Percentiles rank a stretch among this genome's conserved stretches.
Conservation (phyloP, 2,797 vertebrate species). For the Bradypodion ventrale region DNA sequence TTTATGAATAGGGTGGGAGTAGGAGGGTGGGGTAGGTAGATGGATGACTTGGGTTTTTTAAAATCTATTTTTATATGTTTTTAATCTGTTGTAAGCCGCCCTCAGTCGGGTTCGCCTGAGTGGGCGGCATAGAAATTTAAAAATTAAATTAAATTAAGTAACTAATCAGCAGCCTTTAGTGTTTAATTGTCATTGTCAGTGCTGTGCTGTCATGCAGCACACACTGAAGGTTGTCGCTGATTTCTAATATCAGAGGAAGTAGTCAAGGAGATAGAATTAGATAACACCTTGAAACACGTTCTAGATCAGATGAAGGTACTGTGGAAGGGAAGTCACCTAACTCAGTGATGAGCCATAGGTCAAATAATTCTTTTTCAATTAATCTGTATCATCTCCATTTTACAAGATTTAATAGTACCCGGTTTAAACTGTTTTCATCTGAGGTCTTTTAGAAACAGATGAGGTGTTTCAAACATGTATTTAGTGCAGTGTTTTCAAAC, state of each 20-base stretch:
- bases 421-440: background rate
- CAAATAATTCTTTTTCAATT: background rate
- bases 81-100: no score
- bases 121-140: no score
- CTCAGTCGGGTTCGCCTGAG: no score
- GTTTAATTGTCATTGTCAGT: background rate
- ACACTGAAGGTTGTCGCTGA: background rate
- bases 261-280: background rate
- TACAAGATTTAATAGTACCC: background rate
- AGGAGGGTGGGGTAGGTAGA: no score
- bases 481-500: no score
- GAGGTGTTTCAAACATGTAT: background rate
- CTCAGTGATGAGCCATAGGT: background rate
- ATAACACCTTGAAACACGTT: background rate
- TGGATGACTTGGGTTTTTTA: no score
- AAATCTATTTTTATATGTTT: no score
- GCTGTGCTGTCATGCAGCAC: background rate
- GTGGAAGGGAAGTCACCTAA: background rate
- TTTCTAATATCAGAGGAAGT: background rate
- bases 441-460: background rate
- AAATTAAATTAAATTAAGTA: no score
- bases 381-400: background rate
- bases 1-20: no score
- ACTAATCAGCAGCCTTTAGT: background rate
- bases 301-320: background rate